Base-by-base conservation (phyloP, 2,888 invertebrate genomes). In the Agriopis aurantiaria region DNA sequence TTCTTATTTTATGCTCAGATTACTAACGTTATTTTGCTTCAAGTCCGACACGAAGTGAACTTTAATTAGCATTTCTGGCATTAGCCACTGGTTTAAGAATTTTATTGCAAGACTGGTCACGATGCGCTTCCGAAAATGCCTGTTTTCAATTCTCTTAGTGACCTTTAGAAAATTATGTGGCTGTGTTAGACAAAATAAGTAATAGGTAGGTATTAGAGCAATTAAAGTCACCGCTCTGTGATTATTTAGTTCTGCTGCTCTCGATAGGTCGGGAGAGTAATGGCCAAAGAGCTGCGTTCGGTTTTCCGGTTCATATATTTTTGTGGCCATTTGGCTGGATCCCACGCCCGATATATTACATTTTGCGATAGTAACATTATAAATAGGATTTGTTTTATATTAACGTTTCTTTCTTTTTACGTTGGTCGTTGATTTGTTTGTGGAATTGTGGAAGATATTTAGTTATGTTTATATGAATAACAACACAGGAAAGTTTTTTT, bases 51-150 rank as follows among this genome's bases (percentile, higher is more conserved):
- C 82, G 17, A 84, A 86, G 85, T 85, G 83, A 83, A 81, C 80
- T 82, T 80, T 86, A 83, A 89, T 88, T 87, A 80, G 33, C 43
- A 51, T 87, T 85, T 86, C 85, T 49, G 33, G 83, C 85, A 86
- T 88, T 84, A 86, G 86, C 85, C 84, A 85, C 85, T 81, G 84
- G 78, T 85, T 87, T 88, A 82, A 81, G 82, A 80, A 79, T 87
- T 90, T 91, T 88, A 91, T 90, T 86, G 85, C 85, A 76, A 76
- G 79, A 72, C 67, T 75, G 82, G 89, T 91, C 90, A 91, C 91
- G 91, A 90, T 81, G 83, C 85, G 85, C 85, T 87, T 85, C 87
- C 82, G 85, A 88, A 87, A 82, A 83, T 79, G 72, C 73, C 67
- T 65, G 67, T 64, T 62, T 67, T 67, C 68, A 72, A 65, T 65